Conservation (phyloP, 2,797 vertebrate genomes). For the Capromys pilorides region DNA sequence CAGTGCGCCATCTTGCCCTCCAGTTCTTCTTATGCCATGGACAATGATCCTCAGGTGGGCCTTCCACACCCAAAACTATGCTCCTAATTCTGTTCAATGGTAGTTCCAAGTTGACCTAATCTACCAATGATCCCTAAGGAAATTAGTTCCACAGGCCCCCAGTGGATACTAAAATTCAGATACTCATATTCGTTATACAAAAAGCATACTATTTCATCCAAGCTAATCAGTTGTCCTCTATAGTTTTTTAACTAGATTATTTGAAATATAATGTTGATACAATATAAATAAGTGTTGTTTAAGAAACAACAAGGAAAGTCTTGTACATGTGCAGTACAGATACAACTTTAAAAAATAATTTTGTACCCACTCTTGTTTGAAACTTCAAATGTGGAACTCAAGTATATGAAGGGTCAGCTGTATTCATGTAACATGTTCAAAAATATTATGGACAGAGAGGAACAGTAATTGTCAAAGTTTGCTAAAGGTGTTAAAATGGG, state of each 20-base stretch:
- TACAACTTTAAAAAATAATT: neutral
- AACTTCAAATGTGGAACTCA: neutral
- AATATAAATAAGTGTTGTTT: neutral
- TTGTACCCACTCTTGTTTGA: neutral
- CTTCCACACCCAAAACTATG: neutral
- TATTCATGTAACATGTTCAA: neutral
- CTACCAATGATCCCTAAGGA: neutral
- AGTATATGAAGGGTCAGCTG: neutral
- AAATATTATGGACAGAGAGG: neutral
- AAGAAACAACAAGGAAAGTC: neutral
- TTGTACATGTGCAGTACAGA: neutral
- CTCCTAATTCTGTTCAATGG: neutral
- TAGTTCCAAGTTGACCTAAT: neutral
- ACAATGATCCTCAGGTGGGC: neutral
- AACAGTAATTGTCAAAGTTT: neutral
- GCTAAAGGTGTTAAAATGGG: neutral
- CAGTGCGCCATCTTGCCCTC: neutral
- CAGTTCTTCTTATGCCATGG: neutral
- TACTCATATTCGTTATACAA: neutral
- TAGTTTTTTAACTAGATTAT: neutral
- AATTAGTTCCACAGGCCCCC: neutral
- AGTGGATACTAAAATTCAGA: neutral
- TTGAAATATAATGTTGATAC: neutral
- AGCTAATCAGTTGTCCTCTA: neutral
- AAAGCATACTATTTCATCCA: neutral